Conservation (phyloP, 2,113 vertebrate genomes). For the Bagarius yarrelli region DNA sequence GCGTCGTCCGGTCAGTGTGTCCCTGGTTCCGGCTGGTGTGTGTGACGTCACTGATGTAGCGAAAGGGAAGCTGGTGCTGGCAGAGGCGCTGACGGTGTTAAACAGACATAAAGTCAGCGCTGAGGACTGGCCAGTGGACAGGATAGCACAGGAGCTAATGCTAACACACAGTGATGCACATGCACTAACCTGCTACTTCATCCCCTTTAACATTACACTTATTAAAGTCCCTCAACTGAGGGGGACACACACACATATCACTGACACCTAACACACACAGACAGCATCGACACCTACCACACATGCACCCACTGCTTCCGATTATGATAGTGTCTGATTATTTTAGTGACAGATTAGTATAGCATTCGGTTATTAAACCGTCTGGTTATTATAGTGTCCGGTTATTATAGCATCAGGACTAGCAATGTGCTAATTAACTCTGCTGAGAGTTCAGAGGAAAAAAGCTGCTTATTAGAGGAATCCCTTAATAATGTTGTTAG, state of each 20-base stretch:
- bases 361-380: no score
- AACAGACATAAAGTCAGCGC: conserved; percentile 11
- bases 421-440: background rate
- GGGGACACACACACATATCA: background rate
- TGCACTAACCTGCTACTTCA: background rate
- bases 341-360: no score
- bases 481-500: background rate
- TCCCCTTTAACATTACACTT: conserved; percentile 21
- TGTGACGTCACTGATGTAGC: conserved; percentile 36
- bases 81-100: conserved; percentile 18
- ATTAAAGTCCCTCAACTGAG: background rate
- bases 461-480: background rate
- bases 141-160: conserved; percentile 12
- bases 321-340: no score
- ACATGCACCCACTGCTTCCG: background rate
- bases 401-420: background rate
- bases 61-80: conserved; percentile 30
- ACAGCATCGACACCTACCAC: background rate
- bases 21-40: background rate
- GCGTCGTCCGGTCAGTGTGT: background rate
- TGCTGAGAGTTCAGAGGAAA: background rate
- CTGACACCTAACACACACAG: conserved; percentile 6
- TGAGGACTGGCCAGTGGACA: conserved; percentile 3
- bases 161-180: background rate
- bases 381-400: no score